Evolutionary conservation across 2,888 invertebrate species (phyloP).

Genomic region (Hedya salicella): DNA sequence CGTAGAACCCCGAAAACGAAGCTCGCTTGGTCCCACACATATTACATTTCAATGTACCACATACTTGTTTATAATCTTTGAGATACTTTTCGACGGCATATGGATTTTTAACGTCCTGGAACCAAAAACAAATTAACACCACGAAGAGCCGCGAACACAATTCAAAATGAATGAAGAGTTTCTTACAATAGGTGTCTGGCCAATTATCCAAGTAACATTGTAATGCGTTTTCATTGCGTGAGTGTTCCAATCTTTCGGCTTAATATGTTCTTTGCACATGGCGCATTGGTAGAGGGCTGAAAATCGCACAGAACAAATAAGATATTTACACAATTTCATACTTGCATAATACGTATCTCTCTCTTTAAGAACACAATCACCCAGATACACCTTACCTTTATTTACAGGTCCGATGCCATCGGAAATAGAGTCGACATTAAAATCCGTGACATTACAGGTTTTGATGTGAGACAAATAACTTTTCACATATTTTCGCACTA

Average conservation of each 20-base stretch:
- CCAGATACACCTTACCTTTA: conserved; percentile 21
- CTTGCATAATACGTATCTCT: not conserved
- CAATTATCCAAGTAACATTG: conserved; percentile 68
- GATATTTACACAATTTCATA: conserved; percentile 19
- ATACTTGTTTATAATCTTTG: conserved; percentile 68
- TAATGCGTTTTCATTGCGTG: conserved; percentile 68
- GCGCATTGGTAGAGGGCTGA: conserved; percentile 56
- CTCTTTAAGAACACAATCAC: no score
- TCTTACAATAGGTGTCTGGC: conserved; percentile 66
- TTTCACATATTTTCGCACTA: conserved; percentile 45
- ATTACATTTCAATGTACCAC: conserved; percentile 80
- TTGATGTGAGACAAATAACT: conserved; percentile 47
- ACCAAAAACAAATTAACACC: conserved; percentile 43
- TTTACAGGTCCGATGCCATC: conserved; percentile 33
- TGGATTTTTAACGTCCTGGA: conserved; percentile 83
- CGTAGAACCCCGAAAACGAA: conserved; percentile 85
- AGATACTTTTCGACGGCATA: conserved; percentile 75
- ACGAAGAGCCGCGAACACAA: not conserved
- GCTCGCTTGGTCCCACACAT: conserved; percentile 79
- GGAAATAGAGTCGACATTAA: conserved; percentile 7
- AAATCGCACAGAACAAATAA: conserved; percentile 46
- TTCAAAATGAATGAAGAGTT: conserved; percentile 1
- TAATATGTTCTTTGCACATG: conserved; percentile 58
- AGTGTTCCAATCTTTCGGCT: conserved; percentile 53
- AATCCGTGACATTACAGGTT: conserved; percentile 41